Conservation (phyloP, 2,797 vertebrate genomes). For the Chiloscyllium punctatum region DNA sequence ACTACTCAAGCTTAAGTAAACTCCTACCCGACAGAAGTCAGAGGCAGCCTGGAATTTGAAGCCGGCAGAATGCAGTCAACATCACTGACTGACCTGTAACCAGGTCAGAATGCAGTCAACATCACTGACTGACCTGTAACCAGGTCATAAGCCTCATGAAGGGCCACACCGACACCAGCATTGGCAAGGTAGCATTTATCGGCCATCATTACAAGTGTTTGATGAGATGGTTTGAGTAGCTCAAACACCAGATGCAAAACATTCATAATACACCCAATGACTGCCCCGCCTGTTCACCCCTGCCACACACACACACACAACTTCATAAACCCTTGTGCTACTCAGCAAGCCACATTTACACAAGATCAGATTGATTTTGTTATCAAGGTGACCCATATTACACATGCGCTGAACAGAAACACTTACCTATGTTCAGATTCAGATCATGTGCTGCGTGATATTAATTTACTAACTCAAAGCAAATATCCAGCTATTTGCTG, state of each 20-base stretch:
- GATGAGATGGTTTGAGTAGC: not conserved
- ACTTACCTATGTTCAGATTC: not conserved
- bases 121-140: not conserved
- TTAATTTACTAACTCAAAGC: not conserved
- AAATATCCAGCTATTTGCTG: not conserved
- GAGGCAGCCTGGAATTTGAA: not conserved
- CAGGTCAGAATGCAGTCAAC: not conserved
- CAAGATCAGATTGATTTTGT: not conserved
- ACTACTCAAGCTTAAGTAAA: not conserved
- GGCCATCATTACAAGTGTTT: not conserved
- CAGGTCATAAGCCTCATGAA: not conserved
- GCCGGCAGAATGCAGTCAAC: not conserved
- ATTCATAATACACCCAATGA: slow-evolving; percentile 40
- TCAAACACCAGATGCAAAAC: slow-evolving; percentile 37
- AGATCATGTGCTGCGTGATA: not conserved
- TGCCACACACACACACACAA: not conserved
- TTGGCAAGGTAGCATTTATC: not conserved
- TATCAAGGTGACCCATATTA: not conserved
- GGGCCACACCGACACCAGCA: not conserved
- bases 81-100: not conserved
- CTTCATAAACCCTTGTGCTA: not conserved
- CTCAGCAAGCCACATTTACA: not conserved
- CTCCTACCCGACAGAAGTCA: not conserved
- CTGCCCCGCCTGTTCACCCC: too few relatives aligned
- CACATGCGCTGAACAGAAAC: not conserved